Percentiles rank a stretch among this genome's conserved stretches.
Conservation (phyloP, 2,888 invertebrate genomes). For the Eupelmus urozonus region DNA sequence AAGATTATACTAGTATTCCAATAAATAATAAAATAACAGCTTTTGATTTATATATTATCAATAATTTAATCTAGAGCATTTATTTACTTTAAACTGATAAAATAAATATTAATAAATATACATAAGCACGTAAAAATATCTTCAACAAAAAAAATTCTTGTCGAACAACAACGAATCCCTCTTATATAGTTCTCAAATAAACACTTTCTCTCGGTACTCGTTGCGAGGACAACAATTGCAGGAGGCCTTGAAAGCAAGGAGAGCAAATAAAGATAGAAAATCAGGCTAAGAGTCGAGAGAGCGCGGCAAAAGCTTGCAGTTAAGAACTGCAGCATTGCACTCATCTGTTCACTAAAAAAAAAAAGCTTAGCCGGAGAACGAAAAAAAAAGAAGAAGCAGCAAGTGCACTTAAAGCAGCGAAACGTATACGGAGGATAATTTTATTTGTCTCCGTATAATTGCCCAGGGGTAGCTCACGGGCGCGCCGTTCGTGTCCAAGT, state of each 20-base stretch:
- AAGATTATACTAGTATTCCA: too few relatives aligned
- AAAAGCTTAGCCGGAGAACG: not conserved
- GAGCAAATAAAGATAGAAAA: not conserved
- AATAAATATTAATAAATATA: too few relatives aligned
- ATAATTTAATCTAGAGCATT: too few relatives aligned
- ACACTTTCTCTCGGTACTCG: too few relatives aligned
- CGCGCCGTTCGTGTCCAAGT: slow-evolving; percentile 19
- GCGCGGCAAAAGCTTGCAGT: not conserved
- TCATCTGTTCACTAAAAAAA: not conserved
- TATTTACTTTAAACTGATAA: too few relatives aligned
- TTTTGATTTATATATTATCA: too few relatives aligned
- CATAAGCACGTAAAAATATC: too few relatives aligned
- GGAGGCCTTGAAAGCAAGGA: not conserved
- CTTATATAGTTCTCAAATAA: too few relatives aligned
- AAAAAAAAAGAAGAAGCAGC: slow-evolving; percentile 15
- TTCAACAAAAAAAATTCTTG: too few relatives aligned
- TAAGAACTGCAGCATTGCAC: not conserved
- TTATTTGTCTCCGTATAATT: slow-evolving; percentile 52
- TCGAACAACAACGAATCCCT: too few relatives aligned
- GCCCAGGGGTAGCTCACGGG: slow-evolving; percentile 14
- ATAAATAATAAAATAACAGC: too few relatives aligned
- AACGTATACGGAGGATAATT: slow-evolving; percentile 46
- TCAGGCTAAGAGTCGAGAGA: not conserved
- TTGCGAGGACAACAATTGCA: too few relatives aligned
- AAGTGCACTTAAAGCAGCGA: slow-evolving; percentile 26